Percentiles rank a stretch among this genome's conserved stretches.
phyloP scores from a whole-genome alignment of 2,888 invertebrate species.

The Timema podura region DNA sequence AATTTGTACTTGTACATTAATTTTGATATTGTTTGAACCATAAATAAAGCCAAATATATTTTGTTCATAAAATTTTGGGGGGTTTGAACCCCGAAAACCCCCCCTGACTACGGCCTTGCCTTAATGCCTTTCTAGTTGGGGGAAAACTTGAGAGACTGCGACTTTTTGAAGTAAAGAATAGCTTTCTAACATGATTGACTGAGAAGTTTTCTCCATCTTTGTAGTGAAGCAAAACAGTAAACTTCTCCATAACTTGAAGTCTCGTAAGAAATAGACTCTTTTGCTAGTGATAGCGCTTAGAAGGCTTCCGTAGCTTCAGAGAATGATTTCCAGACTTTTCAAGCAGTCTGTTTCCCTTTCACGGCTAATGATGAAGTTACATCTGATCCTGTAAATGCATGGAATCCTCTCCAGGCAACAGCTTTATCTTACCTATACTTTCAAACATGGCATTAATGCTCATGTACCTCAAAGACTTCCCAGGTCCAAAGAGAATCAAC shows the following conservation, averaged over 20 bases:
- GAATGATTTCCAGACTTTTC: background rate
- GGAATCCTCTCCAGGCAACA: background rate
- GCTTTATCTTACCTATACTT: background rate
- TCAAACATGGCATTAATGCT: background rate
- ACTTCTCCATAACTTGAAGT: background rate
- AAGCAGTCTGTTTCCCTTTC: slow-evolving; percentile 2
- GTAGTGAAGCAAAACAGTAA: background rate
- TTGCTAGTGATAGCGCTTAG: background rate
- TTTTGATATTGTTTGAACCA: too few species aligned
- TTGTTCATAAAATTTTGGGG: too few species aligned
- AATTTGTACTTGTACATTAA: too few species aligned
- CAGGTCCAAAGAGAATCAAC: background rate
- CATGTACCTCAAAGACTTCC: background rate
- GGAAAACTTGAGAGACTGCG: background rate
- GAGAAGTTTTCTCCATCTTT: background rate
- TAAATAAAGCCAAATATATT: too few species aligned
- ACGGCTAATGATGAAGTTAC: background rate
- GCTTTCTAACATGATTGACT: background rate
- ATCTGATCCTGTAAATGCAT: slow-evolving; percentile 7
- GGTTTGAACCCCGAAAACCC: too few species aligned
- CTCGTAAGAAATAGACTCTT: background rate
- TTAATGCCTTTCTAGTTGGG: background rate
- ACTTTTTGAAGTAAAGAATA: background rate
- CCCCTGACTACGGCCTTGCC: too few species aligned
- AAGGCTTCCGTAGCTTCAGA: background rate